Percentiles rank a stretch among this genome's conserved stretches.
Conservation (phyloP, 2,797 vertebrate species). For the Schizopygopsis malacanthus region DNA sequence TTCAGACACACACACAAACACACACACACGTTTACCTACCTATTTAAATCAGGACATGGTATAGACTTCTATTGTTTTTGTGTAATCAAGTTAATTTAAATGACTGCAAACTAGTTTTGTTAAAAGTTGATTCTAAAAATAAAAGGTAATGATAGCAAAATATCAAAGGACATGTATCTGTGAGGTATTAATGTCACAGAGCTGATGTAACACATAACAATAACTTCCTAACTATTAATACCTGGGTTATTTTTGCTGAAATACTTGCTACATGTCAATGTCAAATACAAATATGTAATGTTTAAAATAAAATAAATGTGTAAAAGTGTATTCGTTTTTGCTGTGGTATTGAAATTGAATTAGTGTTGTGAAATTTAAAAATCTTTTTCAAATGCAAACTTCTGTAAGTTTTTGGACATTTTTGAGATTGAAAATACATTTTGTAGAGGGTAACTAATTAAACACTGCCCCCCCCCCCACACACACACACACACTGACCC, state of each 20-base stretch:
- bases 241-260: background rate
- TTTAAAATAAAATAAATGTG: background rate
- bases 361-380: background rate
- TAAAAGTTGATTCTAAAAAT: background rate
- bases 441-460: background rate
- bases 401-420: background rate
- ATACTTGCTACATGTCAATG: background rate
- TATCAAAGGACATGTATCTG: background rate
- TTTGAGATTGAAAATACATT: background rate
- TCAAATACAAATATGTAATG: background rate
- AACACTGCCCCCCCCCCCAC: too few species aligned
- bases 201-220: background rate
- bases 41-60: background rate
- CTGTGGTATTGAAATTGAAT: background rate
- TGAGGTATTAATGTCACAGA: background rate
- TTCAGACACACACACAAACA: constrained; percentile 21
- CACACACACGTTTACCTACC: background rate
- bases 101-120: background rate
- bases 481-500: background rate
- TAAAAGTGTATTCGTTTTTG: background rate
- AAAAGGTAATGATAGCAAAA: background rate
- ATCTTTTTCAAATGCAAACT: background rate
- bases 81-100: background rate
- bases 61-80: background rate
- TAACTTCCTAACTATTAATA: background rate